phyloP scores from a whole-genome alignment of 2,888 invertebrate species.

The Apotomis capreana region DNA sequence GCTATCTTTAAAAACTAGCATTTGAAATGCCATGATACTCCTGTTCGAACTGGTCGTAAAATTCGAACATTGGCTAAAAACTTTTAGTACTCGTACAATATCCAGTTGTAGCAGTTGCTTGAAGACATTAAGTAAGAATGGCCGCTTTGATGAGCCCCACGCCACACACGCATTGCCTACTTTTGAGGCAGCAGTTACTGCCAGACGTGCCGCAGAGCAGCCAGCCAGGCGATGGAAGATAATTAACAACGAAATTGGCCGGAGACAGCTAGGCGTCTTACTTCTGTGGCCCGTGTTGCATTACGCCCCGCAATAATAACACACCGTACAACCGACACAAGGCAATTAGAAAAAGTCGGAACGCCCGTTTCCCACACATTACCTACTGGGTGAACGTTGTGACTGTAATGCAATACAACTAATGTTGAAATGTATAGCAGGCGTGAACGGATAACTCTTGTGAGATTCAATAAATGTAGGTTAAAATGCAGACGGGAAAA shows the following conservation, averaged over 20 bases:
- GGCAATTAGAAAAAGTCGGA: slow-evolving; percentile 72
- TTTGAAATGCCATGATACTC: too few relatives aligned
- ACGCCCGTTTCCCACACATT: slow-evolving; percentile 76
- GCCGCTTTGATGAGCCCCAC: slow-evolving; percentile 52
- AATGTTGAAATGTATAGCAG: slow-evolving; percentile 43
- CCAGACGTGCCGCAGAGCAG: slow-evolving; percentile 68
- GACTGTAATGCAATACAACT: slow-evolving; percentile 59
- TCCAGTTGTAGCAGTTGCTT: neutral
- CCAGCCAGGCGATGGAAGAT: slow-evolving; percentile 68
- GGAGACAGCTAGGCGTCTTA: slow-evolving; percentile 80
- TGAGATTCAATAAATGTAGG: slow-evolving; percentile 17
- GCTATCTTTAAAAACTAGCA: too few relatives aligned
- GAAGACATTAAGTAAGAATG: slow-evolving; percentile 45
- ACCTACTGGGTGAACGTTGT: slow-evolving; percentile 60
- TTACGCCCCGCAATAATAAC: slow-evolving; percentile 75
- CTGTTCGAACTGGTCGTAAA: too few relatives aligned
- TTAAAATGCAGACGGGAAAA: slow-evolving; percentile 51
- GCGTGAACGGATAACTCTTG: slow-evolving; percentile 3
- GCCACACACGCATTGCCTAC: slow-evolving; percentile 65
- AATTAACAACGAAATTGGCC: slow-evolving; percentile 78
- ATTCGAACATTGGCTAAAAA: too few relatives aligned
- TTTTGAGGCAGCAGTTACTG: slow-evolving; percentile 65
- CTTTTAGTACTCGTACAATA: too few relatives aligned
- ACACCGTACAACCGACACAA: slow-evolving; percentile 64
- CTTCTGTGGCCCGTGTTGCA: slow-evolving; percentile 71